Base-by-base conservation (phyloP, 1,140 invertebrate species). In the Drosophila sturtevanti region DNA sequence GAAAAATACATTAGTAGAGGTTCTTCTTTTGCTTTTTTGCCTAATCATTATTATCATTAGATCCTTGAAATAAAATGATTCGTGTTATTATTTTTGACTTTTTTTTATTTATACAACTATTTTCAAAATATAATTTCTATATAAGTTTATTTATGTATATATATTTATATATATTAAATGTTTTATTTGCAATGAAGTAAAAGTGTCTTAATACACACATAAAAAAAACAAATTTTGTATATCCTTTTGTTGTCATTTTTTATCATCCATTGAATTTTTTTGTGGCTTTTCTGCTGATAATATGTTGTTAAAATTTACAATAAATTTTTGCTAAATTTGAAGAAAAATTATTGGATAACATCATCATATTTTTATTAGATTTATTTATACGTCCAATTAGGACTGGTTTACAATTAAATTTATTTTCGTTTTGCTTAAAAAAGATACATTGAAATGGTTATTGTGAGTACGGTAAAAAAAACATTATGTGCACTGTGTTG, bases 81-180 rank as follows among this genome's bases (percentile, higher is more conserved):
- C 74, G 21, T 37, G 37, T 65, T 76, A 68, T 77, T 86, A 72
- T 87, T 68, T 81, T 82, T 82, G 71, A 77, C 64, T 21, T 79
- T 87, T 79, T 87, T 81, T 68, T 70, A 72, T 77, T 86, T 81
- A 70, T 89, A 89, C 84, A 87, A 71, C 79, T 86, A 87, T 59
- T 69, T 81, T 82, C 74, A 87, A 86, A 87, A 82, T 82, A 86
- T 87, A 67, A 68, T 81, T 79, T 81, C 63, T 87, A 87, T 75
- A 51, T 77, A 64, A 72, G 72, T 72, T 63, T 68, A 84, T 86
- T 76, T 61, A 79, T 75, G 81, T 65, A 79, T 41, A 41, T 65
- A 63, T 70, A 14, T 65, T 48, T 61, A 67, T 66, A 69, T 62
- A 52, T 58, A 44, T 70, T 74, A 22, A 56, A 27, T 21, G 12